Evolutionary conservation across 2,888 invertebrate species (phyloP).

Genomic region (Sceliomorpha sp.): DNA sequence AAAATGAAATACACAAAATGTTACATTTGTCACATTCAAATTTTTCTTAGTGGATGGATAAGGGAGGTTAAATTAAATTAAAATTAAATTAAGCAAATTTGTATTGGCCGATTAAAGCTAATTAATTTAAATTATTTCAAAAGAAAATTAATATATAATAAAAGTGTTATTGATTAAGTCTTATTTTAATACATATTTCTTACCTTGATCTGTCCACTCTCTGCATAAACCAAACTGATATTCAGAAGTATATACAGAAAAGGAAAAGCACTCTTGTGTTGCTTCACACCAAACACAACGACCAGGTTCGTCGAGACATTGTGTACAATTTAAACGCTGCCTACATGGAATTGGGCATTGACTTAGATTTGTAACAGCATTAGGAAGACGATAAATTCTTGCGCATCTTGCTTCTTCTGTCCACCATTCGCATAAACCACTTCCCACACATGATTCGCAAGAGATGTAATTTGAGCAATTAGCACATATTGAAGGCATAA

Average conservation of each 20-base stretch:
- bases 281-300: constrained; percentile 98
- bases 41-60: too few species aligned
- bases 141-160: too few species aligned
- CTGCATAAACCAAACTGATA: constrained; percentile 96
- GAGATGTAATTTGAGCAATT: constrained; percentile 94
- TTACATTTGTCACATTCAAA: too few species aligned
- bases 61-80: too few species aligned
- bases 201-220: constrained; percentile 92
- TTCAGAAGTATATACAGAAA: constrained; percentile 96
- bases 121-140: too few species aligned
- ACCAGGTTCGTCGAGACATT: constrained; percentile 91
- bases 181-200: neutral
- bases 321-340: constrained; percentile 87
- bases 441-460: constrained; percentile 89
- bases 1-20: too few species aligned
- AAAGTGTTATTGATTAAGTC: too few species aligned
- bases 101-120: too few species aligned
- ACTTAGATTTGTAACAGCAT: constrained; percentile 84
- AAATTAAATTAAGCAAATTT: too few species aligned
- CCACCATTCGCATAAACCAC: constrained; percentile 94
- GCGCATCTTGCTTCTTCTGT: constrained; percentile 93
- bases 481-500: constrained; percentile 90
- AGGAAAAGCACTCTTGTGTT: constrained; percentile 94
- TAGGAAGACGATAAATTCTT: constrained; percentile 86
- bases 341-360: constrained; percentile 92